These are phyloP conservation scores for Heterotilapia buettikoferi DNA, from an alignment of 2,113 vertebrate species.

Conservation along the genomic window DNA sequence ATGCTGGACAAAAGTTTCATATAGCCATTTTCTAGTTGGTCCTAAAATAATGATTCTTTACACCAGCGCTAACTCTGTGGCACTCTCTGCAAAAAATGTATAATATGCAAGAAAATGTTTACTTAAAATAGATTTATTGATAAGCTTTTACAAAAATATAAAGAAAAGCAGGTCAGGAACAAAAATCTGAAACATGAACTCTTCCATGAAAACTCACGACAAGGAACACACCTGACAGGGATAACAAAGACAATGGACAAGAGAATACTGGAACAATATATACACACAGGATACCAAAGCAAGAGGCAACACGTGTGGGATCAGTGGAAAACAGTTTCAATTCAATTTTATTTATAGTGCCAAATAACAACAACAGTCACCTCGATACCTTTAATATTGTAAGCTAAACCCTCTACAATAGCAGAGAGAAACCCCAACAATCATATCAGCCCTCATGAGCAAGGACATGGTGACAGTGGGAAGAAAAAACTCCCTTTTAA, in stretches of 20 bases:
- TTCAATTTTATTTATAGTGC: neutral
- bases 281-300: no score
- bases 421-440: neutral
- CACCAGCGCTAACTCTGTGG: neutral
- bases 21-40: neutral
- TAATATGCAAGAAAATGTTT: neutral
- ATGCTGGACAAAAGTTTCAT: neutral
- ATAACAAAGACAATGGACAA: neutral
- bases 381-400: accelerated
- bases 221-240: neutral
- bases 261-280: neutral
- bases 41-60: neutral
- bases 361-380: neutral
- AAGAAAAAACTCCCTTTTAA: neutral
- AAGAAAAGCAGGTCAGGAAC: neutral
- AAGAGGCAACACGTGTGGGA: neutral
- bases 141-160: neutral
- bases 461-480: neutral
- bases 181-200: neutral
- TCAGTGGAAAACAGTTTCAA: neutral
- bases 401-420: neutral
- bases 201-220: neutral
- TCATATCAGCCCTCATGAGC: neutral
- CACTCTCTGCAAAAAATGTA: neutral
- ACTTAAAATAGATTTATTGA: neutral